phyloP scores from a whole-genome alignment of 1,140 invertebrate genomes.

The Aphis gossypii region DNA sequence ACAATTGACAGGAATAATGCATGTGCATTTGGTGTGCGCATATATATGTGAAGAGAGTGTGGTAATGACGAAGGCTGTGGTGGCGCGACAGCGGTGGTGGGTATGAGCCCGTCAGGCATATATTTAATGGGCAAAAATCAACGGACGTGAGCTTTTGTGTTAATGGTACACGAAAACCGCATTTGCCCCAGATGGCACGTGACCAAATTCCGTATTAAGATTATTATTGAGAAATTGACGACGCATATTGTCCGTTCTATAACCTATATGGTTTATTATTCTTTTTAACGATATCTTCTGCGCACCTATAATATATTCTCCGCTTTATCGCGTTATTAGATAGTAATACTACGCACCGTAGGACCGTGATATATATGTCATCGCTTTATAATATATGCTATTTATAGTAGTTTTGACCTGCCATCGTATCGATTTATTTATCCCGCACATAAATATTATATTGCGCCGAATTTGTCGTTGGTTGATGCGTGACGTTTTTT shows the following conservation, averaged over 20 bases:
- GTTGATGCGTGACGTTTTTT: neutral
- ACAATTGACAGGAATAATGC: slow-evolving; percentile 38
- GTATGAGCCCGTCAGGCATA: slow-evolving; percentile 14
- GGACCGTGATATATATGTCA: no score
- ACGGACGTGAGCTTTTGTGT: slow-evolving; percentile 45
- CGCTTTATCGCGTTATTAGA: neutral
- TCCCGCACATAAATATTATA: neutral
- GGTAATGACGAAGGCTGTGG: neutral
- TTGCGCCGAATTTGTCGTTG: neutral
- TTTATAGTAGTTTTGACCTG: neutral
- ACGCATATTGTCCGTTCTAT: neutral
- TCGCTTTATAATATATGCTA: neutral
- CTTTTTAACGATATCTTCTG: neutral
- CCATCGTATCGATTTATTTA: no score
- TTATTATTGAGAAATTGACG: slow-evolving; percentile 29
- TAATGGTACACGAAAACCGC: slow-evolving; percentile 44
- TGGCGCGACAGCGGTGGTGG: neutral
- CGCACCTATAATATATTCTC: neutral
- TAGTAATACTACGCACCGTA: neutral
- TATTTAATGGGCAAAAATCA: slow-evolving; percentile 41
- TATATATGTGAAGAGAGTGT: neutral
- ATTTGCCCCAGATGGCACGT: slow-evolving; percentile 38
- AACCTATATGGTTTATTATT: neutral
- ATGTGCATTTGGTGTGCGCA: neutral
- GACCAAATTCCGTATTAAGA: slow-evolving; percentile 29